These are phyloP conservation scores for Pelmatolapia mariae DNA, from an alignment of 2,113 vertebrate species.

Conservation along the genomic window DNA sequence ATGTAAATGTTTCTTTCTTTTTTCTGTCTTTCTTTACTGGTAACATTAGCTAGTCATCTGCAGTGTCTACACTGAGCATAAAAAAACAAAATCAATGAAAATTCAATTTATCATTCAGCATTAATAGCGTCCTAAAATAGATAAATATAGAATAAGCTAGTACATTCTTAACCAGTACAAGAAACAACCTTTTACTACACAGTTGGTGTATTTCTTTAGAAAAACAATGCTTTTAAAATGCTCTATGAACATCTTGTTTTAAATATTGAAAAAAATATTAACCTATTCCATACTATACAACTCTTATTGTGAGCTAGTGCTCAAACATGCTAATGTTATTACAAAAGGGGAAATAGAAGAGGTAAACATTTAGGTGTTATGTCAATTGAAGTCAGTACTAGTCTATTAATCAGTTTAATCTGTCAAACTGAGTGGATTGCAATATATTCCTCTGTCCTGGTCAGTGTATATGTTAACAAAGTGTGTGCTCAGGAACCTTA, in stretches of 20 bases:
- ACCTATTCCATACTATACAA: background rate
- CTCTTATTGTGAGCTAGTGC: background rate
- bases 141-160: background rate
- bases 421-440: background rate
- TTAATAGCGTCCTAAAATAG: background rate
- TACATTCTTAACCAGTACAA: background rate
- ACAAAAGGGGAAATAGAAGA: background rate
- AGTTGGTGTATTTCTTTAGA: background rate
- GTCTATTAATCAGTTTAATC: background rate
- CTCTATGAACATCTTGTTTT: background rate
- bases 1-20: background rate
- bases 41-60: background rate
- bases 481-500: background rate
- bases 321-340: background rate
- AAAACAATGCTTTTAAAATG: background rate
- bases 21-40: background rate
- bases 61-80: background rate
- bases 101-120: background rate
- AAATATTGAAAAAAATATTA: background rate
- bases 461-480: background rate
- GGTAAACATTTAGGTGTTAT: background rate
- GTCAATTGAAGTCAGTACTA: background rate
- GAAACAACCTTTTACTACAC: background rate
- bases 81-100: background rate
- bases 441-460: background rate